Percentiles rank a stretch among this genome's conserved stretches.
These are phyloP conservation scores for Pachliopta kotzebuea DNA, from an alignment of 2,888 invertebrate species.

Conservation along the genomic window DNA sequence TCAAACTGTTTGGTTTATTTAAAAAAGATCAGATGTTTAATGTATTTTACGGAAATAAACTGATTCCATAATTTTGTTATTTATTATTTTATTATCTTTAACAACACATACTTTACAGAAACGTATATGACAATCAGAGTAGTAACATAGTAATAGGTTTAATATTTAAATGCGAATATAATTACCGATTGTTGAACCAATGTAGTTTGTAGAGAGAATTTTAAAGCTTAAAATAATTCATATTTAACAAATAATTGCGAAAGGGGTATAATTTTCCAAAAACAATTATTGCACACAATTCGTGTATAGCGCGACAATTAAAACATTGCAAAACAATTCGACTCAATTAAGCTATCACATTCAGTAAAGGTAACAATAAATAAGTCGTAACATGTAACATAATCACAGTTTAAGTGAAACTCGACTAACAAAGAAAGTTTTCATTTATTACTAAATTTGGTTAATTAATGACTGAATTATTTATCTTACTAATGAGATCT, in stretches of 20 bases:
- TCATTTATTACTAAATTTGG: constrained; percentile 71
- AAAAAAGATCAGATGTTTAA: neutral
- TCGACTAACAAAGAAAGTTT: constrained; percentile 78
- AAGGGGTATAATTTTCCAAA: constrained; percentile 41
- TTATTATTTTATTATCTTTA: constrained; percentile 80
- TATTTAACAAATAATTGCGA: constrained; percentile 42
- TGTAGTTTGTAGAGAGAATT: constrained; percentile 47
- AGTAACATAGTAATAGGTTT: constrained; percentile 76
- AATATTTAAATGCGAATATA: constrained; percentile 74
- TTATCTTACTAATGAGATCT: constrained; percentile 79
- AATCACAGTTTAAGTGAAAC: constrained; percentile 78
- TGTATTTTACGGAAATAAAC: constrained; percentile 33
- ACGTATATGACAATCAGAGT: constrained; percentile 80
- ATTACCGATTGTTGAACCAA: constrained; percentile 57
- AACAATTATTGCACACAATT: constrained; percentile 58
- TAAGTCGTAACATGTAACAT: constrained; percentile 74
- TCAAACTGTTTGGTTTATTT: too few relatives aligned
- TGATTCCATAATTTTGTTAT: constrained; percentile 59
- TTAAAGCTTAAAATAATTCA: constrained; percentile 39
- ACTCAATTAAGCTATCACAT: constrained; percentile 74
- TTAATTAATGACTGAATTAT: constrained; percentile 77
- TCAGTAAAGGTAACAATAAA: constrained; percentile 73
- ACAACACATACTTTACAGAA: constrained; percentile 82
- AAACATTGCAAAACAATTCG: constrained; percentile 65
- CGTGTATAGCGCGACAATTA: constrained; percentile 54